phyloP scores from a whole-genome alignment of 35 echinoderm and acorn worm genomes.

The Apostichopus parvimensis region DNA sequence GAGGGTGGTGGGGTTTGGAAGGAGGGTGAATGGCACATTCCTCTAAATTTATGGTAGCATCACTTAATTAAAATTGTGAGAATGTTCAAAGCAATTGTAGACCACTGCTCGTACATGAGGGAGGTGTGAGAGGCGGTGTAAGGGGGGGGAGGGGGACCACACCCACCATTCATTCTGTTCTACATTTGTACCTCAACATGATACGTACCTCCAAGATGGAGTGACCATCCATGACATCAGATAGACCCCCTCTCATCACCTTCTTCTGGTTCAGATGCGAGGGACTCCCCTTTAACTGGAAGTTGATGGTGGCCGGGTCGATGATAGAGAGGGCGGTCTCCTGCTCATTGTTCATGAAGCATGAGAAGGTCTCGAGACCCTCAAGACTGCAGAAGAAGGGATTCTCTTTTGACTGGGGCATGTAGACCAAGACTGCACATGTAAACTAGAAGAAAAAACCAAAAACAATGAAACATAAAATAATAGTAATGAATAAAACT shows the following conservation, averaged over 20 bases:
- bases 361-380: conserved; percentile 92
- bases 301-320: conserved; percentile 78
- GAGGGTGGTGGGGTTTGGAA: no score
- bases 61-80: no score
- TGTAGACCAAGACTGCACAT: conserved; percentile 86
- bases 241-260: conserved; percentile 60
- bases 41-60: no score
- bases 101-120: no score
- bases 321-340: conserved; percentile 96
- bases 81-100: no score
- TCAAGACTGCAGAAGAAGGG: conserved; percentile 87
- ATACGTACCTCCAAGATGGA: conserved; percentile 79
- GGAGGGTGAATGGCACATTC: no score
- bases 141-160: no score
- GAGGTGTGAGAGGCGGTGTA: no score
- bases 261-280: conserved; percentile 53
- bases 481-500: no score
- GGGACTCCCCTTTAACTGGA: conserved; percentile 83
- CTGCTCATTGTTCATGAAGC: conserved; percentile 78
- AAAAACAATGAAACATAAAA: background rate
- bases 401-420: conserved; percentile 69
- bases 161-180: no score
- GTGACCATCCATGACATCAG: conserved; percentile 87
- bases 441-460: conserved; percentile 59
- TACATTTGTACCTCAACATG: background rate